Evolutionary conservation across 2,888 invertebrate genomes (phyloP).

Genomic region (Erynnis tages): DNA sequence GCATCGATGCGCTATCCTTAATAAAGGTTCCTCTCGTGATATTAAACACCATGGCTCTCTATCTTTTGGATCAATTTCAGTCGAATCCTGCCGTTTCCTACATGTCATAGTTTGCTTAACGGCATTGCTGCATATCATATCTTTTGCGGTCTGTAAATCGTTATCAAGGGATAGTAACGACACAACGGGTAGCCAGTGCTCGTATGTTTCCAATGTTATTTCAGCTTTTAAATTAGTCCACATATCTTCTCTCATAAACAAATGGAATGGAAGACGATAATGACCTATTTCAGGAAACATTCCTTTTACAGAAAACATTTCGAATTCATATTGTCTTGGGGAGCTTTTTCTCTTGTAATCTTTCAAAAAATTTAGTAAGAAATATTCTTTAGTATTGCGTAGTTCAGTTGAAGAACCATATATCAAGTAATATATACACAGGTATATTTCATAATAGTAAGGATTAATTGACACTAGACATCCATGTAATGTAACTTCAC

Average conservation of each 20-base stretch:
- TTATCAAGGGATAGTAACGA: constrained; percentile 63
- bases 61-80: constrained; percentile 51
- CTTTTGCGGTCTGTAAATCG: constrained; percentile 70
- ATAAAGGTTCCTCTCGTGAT: constrained; percentile 66
- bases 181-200: constrained; percentile 70
- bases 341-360: constrained; percentile 64
- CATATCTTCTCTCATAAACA: constrained; percentile 74
- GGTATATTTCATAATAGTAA: constrained; percentile 73
- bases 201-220: constrained; percentile 75
- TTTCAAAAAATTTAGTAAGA: constrained; percentile 68
- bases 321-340: constrained; percentile 75
- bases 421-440: constrained; percentile 66
- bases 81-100: constrained; percentile 54
- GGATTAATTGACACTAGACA: constrained; percentile 69
- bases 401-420: constrained; percentile 51
- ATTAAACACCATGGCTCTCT: constrained; percentile 67
- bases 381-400: constrained; percentile 63
- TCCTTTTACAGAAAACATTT: constrained; percentile 73
- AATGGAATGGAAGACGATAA: constrained; percentile 72
- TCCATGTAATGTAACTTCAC: constrained; percentile 71
- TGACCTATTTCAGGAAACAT: constrained; percentile 77
- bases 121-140: constrained; percentile 79
- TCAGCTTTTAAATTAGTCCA: constrained; percentile 77
- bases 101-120: constrained; percentile 77
- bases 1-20: constrained; percentile 73